phyloP scores from a whole-genome alignment of 1,140 invertebrate genomes.

The Bombus confusus region DNA sequence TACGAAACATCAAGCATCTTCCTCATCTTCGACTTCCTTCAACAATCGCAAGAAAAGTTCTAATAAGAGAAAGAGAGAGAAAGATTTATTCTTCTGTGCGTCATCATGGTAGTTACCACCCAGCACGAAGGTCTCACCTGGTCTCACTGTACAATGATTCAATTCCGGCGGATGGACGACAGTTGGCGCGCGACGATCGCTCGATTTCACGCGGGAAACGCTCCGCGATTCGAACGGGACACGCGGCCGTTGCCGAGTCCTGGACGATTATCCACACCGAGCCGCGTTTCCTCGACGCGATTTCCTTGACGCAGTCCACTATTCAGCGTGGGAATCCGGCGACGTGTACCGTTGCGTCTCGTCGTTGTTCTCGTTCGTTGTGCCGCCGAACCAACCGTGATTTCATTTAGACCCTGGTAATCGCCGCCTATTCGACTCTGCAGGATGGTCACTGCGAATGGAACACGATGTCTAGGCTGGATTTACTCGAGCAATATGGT shows the following conservation, averaged over 20 bases:
- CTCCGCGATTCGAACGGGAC: neutral
- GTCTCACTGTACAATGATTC: neutral
- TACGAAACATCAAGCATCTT: neutral
- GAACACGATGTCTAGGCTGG: neutral
- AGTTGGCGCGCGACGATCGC: slow-evolving; percentile 12
- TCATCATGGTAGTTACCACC: neutral
- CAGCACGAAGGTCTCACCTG: neutral
- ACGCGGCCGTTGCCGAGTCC: neutral
- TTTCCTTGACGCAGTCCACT: slow-evolving; percentile 35
- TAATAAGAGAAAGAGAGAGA: neutral
- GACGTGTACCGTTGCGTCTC: slow-evolving; percentile 58
- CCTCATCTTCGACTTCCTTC: neutral
- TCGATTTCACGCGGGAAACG: slow-evolving; percentile 26
- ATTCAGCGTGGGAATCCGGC: slow-evolving; percentile 70
- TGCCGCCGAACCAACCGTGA: slow-evolving; percentile 44
- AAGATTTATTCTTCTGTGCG: neutral
- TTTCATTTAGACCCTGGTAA: slow-evolving; percentile 36
- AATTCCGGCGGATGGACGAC: neutral
- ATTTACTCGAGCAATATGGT: neutral
- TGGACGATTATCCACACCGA: slow-evolving; percentile 34
- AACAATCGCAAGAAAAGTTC: neutral
- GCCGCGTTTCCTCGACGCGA: slow-evolving; percentile 26
- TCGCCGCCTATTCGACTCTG: neutral
- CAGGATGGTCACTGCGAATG: neutral
- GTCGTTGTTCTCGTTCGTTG: slow-evolving; percentile 34